Percentiles rank a stretch among this genome's conserved stretches.
Evolutionary conservation across 92 coral and sea anemone genomes (phyloP).

Genomic region (Pocillopora grandis): DNA sequence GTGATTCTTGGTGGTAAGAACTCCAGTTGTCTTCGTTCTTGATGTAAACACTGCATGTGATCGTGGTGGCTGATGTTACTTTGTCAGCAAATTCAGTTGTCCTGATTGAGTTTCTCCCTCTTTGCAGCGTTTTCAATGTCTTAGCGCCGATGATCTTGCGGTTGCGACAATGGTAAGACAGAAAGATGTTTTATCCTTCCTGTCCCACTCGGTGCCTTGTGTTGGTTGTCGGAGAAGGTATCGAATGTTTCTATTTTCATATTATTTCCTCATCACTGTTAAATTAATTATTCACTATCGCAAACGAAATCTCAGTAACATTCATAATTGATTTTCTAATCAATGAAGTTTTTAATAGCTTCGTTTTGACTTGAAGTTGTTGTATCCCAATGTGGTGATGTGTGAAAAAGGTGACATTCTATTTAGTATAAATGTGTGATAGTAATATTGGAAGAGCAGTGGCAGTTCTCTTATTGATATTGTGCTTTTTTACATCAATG

Average conservation of each 20-base stretch:
- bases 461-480: background rate
- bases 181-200: conserved; percentile 83
- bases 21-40: background rate
- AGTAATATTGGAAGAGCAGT: background rate
- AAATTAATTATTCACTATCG: conserved; percentile 34
- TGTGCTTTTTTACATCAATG: conserved; percentile 1
- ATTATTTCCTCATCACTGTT: conserved; percentile 30
- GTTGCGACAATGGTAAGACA: conserved; percentile 85
- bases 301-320: conserved; percentile 30
- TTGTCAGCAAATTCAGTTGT: conserved; percentile 3
- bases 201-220: conserved; percentile 96
- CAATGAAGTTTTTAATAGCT: background rate
- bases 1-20: background rate
- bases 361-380: background rate
- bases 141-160: conserved; percentile 80
- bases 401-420: background rate
- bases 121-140: conserved; percentile 81
- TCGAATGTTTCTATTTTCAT: background rate
- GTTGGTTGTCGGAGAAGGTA: conserved; percentile 98
- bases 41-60: conserved; percentile 12
- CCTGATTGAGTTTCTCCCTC: conserved; percentile 13
- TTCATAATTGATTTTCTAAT: conserved; percentile 11
- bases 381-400: background rate
- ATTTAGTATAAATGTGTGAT: conserved; percentile 5
- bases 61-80: background rate